Base-by-base conservation (phyloP, 2,888 invertebrate species). In the Dasysyrphus tricinctus region DNA sequence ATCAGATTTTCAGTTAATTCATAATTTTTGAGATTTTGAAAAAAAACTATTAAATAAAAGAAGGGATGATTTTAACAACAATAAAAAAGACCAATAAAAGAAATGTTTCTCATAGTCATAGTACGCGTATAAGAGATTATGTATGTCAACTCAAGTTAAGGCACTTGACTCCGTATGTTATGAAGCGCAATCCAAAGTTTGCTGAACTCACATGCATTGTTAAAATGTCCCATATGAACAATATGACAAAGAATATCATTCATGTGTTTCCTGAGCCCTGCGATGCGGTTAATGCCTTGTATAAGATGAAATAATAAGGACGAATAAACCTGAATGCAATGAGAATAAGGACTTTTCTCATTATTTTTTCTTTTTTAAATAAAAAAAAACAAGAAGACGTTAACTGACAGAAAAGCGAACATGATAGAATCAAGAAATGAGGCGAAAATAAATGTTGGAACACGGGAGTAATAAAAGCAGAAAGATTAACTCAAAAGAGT, bases 191-290 rank as follows among this genome's bases (percentile, higher is more conserved):
- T 67, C 32, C 44, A 47, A 37, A 74, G 77, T 73, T 78, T 51
- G 14, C 54, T 82, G 67, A 77, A 82, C 82, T 69, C n/a, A 9
- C 16, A 54, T 54, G 49, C 54, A 80, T 70, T 73, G 59, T 82
- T 77, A 49, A 63, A 63, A 63, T 57, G 37, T 29, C 34, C 24
- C 69, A 69, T 69, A 34, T 65, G 34, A 11, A 76, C 49, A 73
- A 73, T 49, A 67, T 67, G 37, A 32, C 65, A 61, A 61, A 82
- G 44, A 57, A 37, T 72, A 47, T 29, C 29, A 14, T 56, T 78
- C 42, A 72, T 73, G 37, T 29, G 37, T 77, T 73, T 57, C 7
- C 51, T 44, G 51, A 51, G 59, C 42, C 37, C 51, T 69, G 59
- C 14, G 61, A 42, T 57, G 67, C 34, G 69, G 69, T 74, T 69